Percentiles rank a stretch among this genome's conserved stretches.
phyloP scores from a whole-genome alignment of 2,888 invertebrate genomes.

The Xestia ashworthii region DNA sequence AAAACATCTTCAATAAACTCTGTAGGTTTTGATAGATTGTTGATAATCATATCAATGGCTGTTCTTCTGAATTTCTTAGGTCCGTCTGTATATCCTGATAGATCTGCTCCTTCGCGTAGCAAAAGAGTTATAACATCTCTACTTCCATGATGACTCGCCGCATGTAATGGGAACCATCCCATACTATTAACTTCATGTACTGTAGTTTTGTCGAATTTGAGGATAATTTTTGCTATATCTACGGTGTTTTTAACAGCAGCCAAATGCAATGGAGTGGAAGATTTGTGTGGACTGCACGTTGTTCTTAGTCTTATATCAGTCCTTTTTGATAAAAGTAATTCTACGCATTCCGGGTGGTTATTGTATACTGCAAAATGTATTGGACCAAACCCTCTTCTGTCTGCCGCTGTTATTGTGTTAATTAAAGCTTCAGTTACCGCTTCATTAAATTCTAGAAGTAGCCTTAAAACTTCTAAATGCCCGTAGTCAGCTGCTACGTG shows the following conservation, averaged over 20 bases:
- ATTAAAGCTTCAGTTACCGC: slow-evolving; percentile 76
- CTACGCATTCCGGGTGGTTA: slow-evolving; percentile 86
- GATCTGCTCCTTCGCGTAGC: slow-evolving; percentile 85
- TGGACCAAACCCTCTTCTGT: slow-evolving; percentile 86
- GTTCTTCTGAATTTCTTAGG: slow-evolving; percentile 83
- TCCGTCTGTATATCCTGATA: slow-evolving; percentile 83
- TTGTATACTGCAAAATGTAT: slow-evolving; percentile 90
- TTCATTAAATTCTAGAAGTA: slow-evolving; percentile 86
- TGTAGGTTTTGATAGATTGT: slow-evolving; percentile 88
- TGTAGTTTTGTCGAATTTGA: slow-evolving; percentile 82
- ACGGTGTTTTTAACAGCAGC: slow-evolving; percentile 84
- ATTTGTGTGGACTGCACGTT: slow-evolving; percentile 81
- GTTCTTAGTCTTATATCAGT: slow-evolving; percentile 86
- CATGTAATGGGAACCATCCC: slow-evolving; percentile 82
- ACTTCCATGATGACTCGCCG: slow-evolving; percentile 90
- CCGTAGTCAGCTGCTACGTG: slow-evolving; percentile 91
- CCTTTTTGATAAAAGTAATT: slow-evolving; percentile 83
- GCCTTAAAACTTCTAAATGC: slow-evolving; percentile 88
- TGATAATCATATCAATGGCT: slow-evolving; percentile 89
- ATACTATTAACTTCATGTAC: slow-evolving; percentile 84
- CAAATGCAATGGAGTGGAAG: slow-evolving; percentile 87
- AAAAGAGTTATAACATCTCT: slow-evolving; percentile 89
- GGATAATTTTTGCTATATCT: slow-evolving; percentile 80
- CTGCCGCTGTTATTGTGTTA: slow-evolving; percentile 80
- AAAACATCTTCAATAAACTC: slow-evolving; percentile 89